Evolutionary conservation across 2,797 vertebrate species (phyloP), one percentile per base, ranked within the genome.

Genomic region (Anableps anableps): DNA sequence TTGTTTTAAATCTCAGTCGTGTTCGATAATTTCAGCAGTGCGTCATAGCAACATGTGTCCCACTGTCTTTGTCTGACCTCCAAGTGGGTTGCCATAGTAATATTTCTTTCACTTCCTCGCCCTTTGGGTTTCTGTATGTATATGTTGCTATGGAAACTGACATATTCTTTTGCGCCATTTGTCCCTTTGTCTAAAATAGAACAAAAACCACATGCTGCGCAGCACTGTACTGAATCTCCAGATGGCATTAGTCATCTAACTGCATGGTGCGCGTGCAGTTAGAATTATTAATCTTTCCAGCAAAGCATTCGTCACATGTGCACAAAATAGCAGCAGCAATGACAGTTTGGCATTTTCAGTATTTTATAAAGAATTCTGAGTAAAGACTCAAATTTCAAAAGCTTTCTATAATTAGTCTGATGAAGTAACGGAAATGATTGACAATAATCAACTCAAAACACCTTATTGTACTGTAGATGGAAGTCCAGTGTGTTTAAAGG

Each of bases 71-170:
- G 16, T 58, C n/a, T 79, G 47, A 19, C 82, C 74, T 80, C 23
- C 72, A 87, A 83, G 58, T 86, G 78, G 26, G 92, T 94, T 91
- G 70, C 93, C 92, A 93, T 94, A 77, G 92, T 38, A 81, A 93
- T 90, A 82, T 83, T 91, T 86, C 79, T 87, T 80, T 86, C 85
- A 80, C 86, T 90, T 90, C 86, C 80, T 81, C 36, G 55, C 75
- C 77, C 73, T 76, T 85, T 76, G 79, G 10, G 75, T 86, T 85
- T 88, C 84, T 90, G 89, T 89, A 80, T 74, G 79, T 88, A 81
- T 75, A 82, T 17, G 89, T 92, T 87, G 64, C 92, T 88, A 86
- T 45, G 81, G 93, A 89, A 93, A 93, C 93, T 77, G 88, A 82
- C 83, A 83, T 90, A 77, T 85, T 91, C 41, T 74, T 88, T 85